Evolutionary conservation across 2,888 invertebrate genomes (phyloP).

Genomic region (Euphydryas editha): DNA sequence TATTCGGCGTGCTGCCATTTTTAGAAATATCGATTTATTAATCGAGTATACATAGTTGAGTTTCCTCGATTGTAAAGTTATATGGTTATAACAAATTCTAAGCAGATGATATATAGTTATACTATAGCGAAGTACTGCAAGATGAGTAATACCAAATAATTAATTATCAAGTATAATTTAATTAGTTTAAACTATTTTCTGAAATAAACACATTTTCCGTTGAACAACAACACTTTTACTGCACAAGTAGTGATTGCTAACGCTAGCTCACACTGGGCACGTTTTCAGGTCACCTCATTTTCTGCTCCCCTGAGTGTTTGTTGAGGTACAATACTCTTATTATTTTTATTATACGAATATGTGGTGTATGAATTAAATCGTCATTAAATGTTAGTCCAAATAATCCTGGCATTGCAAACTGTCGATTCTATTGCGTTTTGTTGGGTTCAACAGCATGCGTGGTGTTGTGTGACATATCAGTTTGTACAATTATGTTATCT

Average conservation of each 20-base stretch:
- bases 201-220: constrained; percentile 18
- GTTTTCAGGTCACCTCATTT: constrained; percentile 45
- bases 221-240: constrained; percentile 17
- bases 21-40: too few species aligned
- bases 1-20: too few species aligned
- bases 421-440: neutral
- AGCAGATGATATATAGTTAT: too few species aligned
- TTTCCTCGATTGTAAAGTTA: too few species aligned
- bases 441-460: neutral
- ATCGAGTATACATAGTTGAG: too few species aligned
- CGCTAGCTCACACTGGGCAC: constrained; percentile 26
- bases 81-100: too few species aligned
- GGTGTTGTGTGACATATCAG: too few species aligned
- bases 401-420: neutral
- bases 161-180: neutral
- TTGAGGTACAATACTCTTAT: constrained; percentile 9
- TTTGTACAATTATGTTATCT: too few species aligned
- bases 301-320: constrained; percentile 25
- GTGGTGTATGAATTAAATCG: neutral
- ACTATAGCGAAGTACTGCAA: too few species aligned
- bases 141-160: neutral
- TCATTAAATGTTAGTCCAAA: neutral
- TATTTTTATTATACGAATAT: neutral
- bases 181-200: neutral
- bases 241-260: constrained; percentile 26